Percentiles rank a stretch among this genome's conserved stretches.
Evolutionary conservation across 2,113 vertebrate genomes (phyloP).

Genomic region (Thamnaconus septentrionalis): DNA sequence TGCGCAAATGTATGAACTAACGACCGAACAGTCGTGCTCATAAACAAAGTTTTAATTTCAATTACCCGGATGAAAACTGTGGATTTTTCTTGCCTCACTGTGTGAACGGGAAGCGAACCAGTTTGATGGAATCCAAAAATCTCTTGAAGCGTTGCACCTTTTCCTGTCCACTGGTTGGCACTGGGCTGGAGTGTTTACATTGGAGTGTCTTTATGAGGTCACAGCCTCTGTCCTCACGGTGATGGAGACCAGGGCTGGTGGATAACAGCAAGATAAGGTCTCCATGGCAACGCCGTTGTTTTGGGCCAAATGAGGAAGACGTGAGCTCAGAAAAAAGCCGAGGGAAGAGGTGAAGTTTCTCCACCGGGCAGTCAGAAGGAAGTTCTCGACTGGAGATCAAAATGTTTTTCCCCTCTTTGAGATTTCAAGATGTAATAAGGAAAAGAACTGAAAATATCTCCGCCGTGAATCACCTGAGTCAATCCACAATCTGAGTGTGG

Average conservation of each 20-base stretch:
- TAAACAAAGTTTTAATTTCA: no score
- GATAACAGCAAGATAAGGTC: constrained; percentile 44
- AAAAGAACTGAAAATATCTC: no score
- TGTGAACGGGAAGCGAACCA: no score
- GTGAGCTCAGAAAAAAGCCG: neutral
- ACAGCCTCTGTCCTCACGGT: constrained; percentile 11
- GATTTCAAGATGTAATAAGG: no score
- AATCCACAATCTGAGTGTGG: no score
- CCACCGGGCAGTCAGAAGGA: neutral
- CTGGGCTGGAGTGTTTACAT: constrained; percentile 18
- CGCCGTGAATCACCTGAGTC: no score
- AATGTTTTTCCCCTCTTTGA: neutral
- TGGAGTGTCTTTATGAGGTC: constrained; percentile 11
- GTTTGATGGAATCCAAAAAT: no score
- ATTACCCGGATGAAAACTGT: no score
- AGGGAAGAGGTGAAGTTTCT: neutral
- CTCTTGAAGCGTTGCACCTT: constrained; percentile 12
- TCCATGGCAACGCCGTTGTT: constrained; percentile 37
- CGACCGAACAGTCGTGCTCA: no score
- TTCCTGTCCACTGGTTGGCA: constrained; percentile 8
- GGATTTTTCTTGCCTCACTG: no score
- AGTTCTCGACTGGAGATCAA: neutral
- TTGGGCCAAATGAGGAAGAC: constrained; percentile 27
- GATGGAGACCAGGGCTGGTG: constrained; percentile 40
- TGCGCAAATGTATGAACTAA: no score